Base-by-base conservation (phyloP, 2,888 invertebrate species). In the Drosophila fungiperda region DNA sequence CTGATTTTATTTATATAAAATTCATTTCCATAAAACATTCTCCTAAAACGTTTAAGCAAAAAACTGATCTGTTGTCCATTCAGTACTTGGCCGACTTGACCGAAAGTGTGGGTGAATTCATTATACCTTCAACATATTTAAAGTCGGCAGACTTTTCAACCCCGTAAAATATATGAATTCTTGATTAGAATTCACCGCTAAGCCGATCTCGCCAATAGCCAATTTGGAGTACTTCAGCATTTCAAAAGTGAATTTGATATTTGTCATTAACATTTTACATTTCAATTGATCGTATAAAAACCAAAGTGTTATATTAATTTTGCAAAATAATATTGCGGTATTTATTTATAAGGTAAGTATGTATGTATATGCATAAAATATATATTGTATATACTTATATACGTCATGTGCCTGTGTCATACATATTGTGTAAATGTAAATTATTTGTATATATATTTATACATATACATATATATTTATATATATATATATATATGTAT, bases 361-460 rank as follows among this genome's bases (percentile, higher is more conserved):
- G 32, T 73, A 58, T 67, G 40, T 54, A 58, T 55, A 61, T 64
- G 55, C 62, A 60, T 55, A 62, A 62, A 29, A 74, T 58, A 54
- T 54, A 48, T 55, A 54, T 78, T 72, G 52, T 53, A 62, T 72
- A 52, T 54, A 58, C 42, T 49, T 68, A 76, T 50, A 71, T 76
- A 81, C 81, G 63, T 80, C 58, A 78, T 78, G 73, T 78, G 66
- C 64, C 67, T 63, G 79, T 82, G 57, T 40, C 67, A 81, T 81
- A 81, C 78, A 78, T 78, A 64, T 54, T 67, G 67, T 78, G 49
- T 81, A 68, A 78, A 49, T 69, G 52, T 69, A 68, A 64, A 54
- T 66, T 64, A 70, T 71, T 49, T 73, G 58, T 74, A 42, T 63
- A 36, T 53, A 35, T 62, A 40, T 55, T 20, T 45, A 11, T 61